phyloP scores from a whole-genome alignment of 2,888 invertebrate species.

The Lysandra coridon region DNA sequence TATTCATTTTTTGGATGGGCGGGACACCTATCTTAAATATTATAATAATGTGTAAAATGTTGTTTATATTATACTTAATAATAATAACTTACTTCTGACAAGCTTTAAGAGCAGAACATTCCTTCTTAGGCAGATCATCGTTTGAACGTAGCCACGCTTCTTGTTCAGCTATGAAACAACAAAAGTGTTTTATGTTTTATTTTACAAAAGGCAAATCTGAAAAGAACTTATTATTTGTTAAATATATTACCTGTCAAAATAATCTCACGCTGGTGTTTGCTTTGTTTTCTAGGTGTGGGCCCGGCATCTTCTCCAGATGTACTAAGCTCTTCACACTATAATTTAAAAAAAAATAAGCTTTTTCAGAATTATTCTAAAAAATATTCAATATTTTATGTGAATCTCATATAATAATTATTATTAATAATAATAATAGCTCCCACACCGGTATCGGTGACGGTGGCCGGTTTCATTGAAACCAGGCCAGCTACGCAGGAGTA shows the following conservation, averaged over 20 bases:
- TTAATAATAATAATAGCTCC: no score
- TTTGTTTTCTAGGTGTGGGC: conserved; percentile 83
- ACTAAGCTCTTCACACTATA: conserved; percentile 81
- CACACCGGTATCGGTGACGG: no score
- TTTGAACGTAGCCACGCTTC: conserved; percentile 73
- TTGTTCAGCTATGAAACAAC: conserved; percentile 63
- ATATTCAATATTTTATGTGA: no score
- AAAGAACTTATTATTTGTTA: neutral
- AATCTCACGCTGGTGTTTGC: conserved; percentile 75
- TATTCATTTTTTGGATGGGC: no score
- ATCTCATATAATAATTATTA: no score
- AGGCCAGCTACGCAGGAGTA: no score
- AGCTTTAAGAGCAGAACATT: conserved; percentile 67
- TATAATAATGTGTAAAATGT: neutral
- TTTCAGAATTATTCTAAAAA: neutral
- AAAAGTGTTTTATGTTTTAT: neutral
- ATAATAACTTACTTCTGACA: conserved; percentile 70
- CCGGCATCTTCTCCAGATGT: conserved; percentile 79
- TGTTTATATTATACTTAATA: neutral
- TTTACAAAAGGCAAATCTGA: no score
- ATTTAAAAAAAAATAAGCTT: neutral
- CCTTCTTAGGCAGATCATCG: conserved; percentile 72
- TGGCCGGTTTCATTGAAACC: no score
- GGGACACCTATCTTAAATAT: neutral
- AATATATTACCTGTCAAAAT: conserved; percentile 52